Evolutionary conservation across 2,797 vertebrate genomes (phyloP).

Genomic region (Oreortyx pictus): DNA sequence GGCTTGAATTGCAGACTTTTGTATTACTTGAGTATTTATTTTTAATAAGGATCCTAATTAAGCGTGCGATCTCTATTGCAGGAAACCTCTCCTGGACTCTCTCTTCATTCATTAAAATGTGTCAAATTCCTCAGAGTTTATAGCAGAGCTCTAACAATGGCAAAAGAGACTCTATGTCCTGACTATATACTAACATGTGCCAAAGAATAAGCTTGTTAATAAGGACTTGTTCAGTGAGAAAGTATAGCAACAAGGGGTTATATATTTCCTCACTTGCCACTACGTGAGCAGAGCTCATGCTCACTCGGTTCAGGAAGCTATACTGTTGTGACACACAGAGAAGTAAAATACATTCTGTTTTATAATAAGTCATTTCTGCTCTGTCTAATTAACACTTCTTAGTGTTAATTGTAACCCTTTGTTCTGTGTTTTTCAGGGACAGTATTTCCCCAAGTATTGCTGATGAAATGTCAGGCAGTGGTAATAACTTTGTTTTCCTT

Average conservation of each 20-base stretch:
- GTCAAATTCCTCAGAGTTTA: constrained; percentile 70
- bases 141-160: constrained; percentile 53
- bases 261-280: constrained; percentile 35
- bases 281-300: neutral
- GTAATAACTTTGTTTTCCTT: constrained; percentile 71
- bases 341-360: constrained; percentile 60
- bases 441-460: constrained; percentile 65
- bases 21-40: constrained; percentile 49
- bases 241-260: constrained; percentile 37
- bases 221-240: neutral
- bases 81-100: constrained; percentile 68
- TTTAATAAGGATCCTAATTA: constrained; percentile 72
- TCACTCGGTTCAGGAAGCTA: constrained; percentile 48
- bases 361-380: constrained; percentile 62
- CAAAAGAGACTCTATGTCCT: constrained; percentile 36
- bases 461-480: constrained; percentile 71
- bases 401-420: constrained; percentile 75
- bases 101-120: constrained; percentile 71
- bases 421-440: constrained; percentile 65
- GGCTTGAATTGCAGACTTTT: constrained; percentile 24
- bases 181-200: neutral
- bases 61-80: constrained; percentile 47
- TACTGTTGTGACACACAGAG: constrained; percentile 42
- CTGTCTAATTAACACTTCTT: constrained; percentile 75
- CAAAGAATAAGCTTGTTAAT: constrained; percentile 39